Evolutionary conservation across 2,797 vertebrate species (phyloP).

Genomic region (Limosa lapponica): DNA sequence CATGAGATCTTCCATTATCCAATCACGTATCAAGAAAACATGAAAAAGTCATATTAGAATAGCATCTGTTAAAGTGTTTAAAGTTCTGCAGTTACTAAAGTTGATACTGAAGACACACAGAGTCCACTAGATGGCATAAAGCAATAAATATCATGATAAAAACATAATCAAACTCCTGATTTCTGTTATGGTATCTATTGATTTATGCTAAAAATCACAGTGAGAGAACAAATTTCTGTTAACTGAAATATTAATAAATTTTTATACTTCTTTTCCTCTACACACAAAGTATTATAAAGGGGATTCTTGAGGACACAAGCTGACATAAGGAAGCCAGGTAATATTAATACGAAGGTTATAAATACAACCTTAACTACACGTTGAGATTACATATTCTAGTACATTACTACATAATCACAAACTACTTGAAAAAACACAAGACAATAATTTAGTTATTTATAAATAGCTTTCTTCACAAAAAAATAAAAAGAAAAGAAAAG

Average conservation of each 20-base stretch:
- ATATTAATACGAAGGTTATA: neutral
- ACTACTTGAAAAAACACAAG: neutral
- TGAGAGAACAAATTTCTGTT: neutral
- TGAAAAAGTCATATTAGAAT: slow-evolving; percentile 53
- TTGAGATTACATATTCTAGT: neutral
- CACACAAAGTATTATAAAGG: neutral
- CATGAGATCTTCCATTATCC: slow-evolving; percentile 43
- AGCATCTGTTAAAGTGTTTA: slow-evolving; percentile 21
- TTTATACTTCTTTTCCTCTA: neutral
- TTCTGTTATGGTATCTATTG: neutral
- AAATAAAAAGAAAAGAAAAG: neutral
- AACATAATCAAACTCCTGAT: neutral
- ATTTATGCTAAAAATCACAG: neutral
- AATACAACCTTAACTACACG: neutral
- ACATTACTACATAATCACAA: neutral
- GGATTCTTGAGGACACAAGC: neutral
- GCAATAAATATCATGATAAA: slow-evolving; percentile 36
- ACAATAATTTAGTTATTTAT: neutral
- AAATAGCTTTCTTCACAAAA: neutral
- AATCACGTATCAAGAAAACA: slow-evolving; percentile 49
- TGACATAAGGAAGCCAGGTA: neutral
- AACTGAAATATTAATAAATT: neutral
- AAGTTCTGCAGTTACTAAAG: slow-evolving; percentile 14
- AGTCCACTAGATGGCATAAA: slow-evolving; percentile 71
- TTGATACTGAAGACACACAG: neutral